Base-by-base conservation (phyloP, 2,113 vertebrate species). In the Sus scrofa region DNA sequence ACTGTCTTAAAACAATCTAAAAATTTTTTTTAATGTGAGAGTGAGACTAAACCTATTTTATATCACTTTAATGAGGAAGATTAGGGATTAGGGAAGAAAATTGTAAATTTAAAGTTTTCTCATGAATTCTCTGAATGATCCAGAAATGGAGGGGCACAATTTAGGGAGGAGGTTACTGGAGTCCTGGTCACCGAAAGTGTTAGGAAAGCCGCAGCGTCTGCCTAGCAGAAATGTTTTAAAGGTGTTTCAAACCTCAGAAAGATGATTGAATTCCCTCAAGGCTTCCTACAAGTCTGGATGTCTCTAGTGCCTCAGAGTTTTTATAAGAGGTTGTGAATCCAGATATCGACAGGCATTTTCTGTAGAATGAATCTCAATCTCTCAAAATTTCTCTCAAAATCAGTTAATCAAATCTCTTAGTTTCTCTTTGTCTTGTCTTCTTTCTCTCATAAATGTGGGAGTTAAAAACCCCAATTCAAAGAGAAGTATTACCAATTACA, bases 1-100 rank as follows among this genome's bases (percentile, higher is more conserved):
- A 50, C 44, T 50, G n/a, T 89, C 52, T 89, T 95, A 87, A 96
- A 83, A 86, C 92, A 82, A 74, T 75, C 27, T 78, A 32, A 67
- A 32, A 7, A 0, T 75, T 37, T 75, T 81, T 78, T 62, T 24
- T 3, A 75, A 24, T 67, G 3, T 27, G 52, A 65, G 67, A 78
- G 32, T 30, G n/a, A 86, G 71, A 60, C 60, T 93, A 83, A 65
- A 58, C 83, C 27, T 86, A 34, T 95, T 96, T 87, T 78, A 71
- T 77, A 44, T 73, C 19, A 12, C 89, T 95, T 96, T 82, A 91
- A 83, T 60, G 56, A 62, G 74, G 81, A 89, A 24, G 37, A 89
- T 91, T 78, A 68, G 44, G 75, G 44, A 82, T 75, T 20, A 62
- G 24, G 20, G 20, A 60, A 91, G 87, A 88, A 96, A 78, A 86